phyloP scores from a whole-genome alignment of 1,140 invertebrate species.

The Halictus rubicundus region DNA sequence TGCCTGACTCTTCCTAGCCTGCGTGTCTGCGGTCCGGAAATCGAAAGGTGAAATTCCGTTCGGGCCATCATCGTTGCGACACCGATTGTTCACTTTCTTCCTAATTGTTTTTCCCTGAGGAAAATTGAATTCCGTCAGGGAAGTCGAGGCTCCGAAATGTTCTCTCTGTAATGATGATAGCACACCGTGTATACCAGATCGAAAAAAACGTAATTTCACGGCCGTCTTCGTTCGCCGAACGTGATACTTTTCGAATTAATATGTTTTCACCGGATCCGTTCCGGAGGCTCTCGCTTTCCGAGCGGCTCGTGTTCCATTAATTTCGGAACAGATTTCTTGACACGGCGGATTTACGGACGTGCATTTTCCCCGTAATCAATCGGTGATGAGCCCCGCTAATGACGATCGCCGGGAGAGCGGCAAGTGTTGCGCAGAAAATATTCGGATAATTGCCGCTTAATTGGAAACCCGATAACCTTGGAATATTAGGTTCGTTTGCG shows the following conservation, averaged over 20 bases:
- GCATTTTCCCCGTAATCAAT: constrained; percentile 38
- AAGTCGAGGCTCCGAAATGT: too few species aligned
- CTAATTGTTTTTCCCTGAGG: too few species aligned
- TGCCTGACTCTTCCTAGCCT: constrained; percentile 18
- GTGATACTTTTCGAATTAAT: too few species aligned
- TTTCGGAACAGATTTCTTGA: constrained; percentile 19
- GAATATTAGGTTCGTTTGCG: constrained; percentile 41
- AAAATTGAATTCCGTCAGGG: too few species aligned
- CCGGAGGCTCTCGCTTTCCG: too few species aligned
- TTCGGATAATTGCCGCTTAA: constrained; percentile 41
- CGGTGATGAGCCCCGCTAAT: constrained; percentile 32
- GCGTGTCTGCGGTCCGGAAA: constrained; percentile 1
- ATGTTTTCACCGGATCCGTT: too few species aligned
- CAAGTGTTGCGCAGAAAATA: constrained; percentile 32
- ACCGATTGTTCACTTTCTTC: background rate
- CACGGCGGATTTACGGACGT: background rate
- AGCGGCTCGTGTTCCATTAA: constrained; percentile 25
- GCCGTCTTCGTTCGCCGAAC: too few species aligned
- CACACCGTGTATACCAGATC: too few species aligned
- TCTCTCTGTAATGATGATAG: too few species aligned
- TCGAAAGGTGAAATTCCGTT: background rate
- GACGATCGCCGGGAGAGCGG: background rate
- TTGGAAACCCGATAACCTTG: constrained; percentile 43
- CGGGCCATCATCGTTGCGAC: background rate
- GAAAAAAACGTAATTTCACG: too few species aligned